Conservation (phyloP, 37 sponge, comb jelly and placozoan species). For the Corticium candelabrum region DNA sequence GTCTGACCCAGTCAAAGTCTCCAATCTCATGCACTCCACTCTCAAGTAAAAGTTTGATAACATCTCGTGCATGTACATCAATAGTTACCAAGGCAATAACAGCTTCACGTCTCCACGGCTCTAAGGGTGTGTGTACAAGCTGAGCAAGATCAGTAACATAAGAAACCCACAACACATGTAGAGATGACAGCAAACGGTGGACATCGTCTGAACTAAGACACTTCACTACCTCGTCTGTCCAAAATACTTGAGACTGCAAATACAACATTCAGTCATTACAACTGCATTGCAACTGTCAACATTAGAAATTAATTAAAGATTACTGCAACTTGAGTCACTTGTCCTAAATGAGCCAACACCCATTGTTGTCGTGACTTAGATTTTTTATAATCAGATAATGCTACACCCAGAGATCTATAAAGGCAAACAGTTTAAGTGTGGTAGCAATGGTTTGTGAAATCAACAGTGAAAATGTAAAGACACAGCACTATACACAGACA, state of each 20-base stretch:
- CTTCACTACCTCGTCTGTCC: constrained; percentile 36
- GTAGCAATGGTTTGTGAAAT: no score
- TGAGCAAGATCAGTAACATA: constrained; percentile 19
- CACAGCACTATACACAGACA: no score
- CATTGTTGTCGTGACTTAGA: no score
- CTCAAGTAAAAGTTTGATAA: constrained; percentile 24
- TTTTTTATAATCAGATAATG: no score
- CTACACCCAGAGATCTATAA: no score
- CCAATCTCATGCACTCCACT: constrained; percentile 15
- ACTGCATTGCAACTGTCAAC: no score
- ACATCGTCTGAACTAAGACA: constrained; percentile 17
- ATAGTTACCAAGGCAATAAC: constrained; percentile 40
- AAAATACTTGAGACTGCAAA: constrained; percentile 30
- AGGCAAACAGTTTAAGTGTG: no score
- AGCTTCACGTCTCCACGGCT: constrained; percentile 5
- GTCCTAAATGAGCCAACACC: no score
- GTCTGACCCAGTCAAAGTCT: constrained; percentile 62
- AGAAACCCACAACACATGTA: constrained; percentile 22
- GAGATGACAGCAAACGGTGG: not conserved
- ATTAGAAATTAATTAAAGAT: no score
- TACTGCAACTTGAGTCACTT: no score
- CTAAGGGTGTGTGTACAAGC: constrained; percentile 10
- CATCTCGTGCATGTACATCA: constrained; percentile 53
- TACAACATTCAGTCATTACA: no score
- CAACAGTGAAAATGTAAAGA: no score